A percentile compares a stretch with the other conserved stretches of the same genome.
Conservation (phyloP, 2,797 vertebrate species). For the Ataeniobius toweri region DNA sequence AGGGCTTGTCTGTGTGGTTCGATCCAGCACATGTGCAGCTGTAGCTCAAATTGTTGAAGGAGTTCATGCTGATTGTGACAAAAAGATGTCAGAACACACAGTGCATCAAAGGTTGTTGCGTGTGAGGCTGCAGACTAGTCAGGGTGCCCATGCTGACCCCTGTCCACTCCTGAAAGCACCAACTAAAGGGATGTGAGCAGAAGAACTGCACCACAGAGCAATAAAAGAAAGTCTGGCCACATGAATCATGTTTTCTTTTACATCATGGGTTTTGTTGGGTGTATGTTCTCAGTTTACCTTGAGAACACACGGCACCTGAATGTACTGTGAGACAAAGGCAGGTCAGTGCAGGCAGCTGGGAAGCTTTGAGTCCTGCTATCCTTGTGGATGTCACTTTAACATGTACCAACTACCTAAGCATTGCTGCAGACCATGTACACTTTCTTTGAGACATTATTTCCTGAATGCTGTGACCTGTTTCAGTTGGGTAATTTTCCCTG, state of each 20-base stretch:
- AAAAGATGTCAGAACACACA: not conserved
- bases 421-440: not conserved
- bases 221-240: not conserved
- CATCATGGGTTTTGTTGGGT: not conserved
- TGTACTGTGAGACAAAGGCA: too few relatives aligned
- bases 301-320: not conserved
- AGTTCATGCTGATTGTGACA: not conserved
- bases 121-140: not conserved
- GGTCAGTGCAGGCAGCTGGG: not conserved
- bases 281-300: not conserved
- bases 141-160: too few relatives aligned
- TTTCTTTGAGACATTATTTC: not conserved
- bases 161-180: not conserved
- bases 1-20: not conserved
- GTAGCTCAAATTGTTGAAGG: not conserved
- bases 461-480: not conserved
- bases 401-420: not conserved
- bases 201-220: not conserved
- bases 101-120: not conserved
- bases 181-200: not conserved
- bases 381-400: not conserved
- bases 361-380: not conserved
- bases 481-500: not conserved
- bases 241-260: not conserved
- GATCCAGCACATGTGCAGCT: not conserved